These are phyloP conservation scores for Monopterus albus DNA, from an alignment of 2,113 vertebrate genomes.

Conservation along the genomic window DNA sequence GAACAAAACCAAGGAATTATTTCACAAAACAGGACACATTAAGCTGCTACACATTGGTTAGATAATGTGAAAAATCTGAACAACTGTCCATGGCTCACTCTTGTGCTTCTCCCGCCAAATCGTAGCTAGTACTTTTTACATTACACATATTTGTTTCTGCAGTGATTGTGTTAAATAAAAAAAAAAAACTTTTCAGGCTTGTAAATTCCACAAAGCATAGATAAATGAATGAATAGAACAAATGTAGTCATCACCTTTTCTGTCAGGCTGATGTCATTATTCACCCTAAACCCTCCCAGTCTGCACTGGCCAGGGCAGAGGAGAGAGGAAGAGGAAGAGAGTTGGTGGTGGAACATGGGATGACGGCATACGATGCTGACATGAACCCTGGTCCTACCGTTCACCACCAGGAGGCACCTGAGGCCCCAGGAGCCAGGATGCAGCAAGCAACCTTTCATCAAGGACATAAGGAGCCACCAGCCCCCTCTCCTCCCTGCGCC, in stretches of 20 bases:
- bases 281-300: constrained; percentile 43
- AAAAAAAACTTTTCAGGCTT: background rate
- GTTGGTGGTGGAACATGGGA: constrained; percentile 26
- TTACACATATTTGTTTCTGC: background rate
- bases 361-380: constrained; percentile 40
- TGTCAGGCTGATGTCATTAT: background rate
- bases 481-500: constrained; percentile 80
- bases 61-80: background rate
- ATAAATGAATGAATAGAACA: background rate
- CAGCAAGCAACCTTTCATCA: constrained; percentile 67
- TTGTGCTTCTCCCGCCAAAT: background rate
- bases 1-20: background rate
- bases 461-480: constrained; percentile 73
- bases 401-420: constrained; percentile 57
- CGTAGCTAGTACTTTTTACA: background rate
- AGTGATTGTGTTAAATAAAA: too few relatives aligned
- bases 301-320: constrained; percentile 45
- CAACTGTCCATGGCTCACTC: background rate
- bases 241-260: background rate
- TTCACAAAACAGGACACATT: background rate
- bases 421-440: constrained; percentile 73
- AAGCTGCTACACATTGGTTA: background rate
- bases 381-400: constrained; percentile 38
- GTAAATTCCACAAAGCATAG: background rate
- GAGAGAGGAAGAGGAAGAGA: constrained; percentile 52